These are phyloP conservation scores for Pheosia gnoma DNA, from an alignment of 2,888 invertebrate species.

Conservation along the genomic window DNA sequence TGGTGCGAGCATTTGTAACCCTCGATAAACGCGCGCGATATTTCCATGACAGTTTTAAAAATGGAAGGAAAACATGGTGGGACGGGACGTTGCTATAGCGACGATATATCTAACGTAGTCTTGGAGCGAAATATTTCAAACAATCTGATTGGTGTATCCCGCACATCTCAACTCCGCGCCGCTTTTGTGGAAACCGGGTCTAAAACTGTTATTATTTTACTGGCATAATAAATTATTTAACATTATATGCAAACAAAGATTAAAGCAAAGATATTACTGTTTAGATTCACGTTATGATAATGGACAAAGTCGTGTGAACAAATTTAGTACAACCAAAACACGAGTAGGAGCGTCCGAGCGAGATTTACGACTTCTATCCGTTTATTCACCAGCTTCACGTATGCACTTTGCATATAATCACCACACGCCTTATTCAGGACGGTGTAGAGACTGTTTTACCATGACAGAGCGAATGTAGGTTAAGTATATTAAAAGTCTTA, in stretches of 20 bases:
- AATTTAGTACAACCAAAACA: slow-evolving; percentile 56
- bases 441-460: slow-evolving; percentile 15
- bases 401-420: slow-evolving; percentile 54
- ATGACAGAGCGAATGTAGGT: slow-evolving; percentile 28
- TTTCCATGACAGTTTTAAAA: slow-evolving; percentile 26
- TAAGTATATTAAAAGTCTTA: slow-evolving; percentile 45
- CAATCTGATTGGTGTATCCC: too few relatives aligned
- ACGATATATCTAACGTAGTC: too few relatives aligned
- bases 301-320: slow-evolving; percentile 65
- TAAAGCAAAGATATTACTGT: slow-evolving; percentile 45
- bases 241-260: slow-evolving; percentile 22
- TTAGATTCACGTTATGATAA: slow-evolving; percentile 55
- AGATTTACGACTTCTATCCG: slow-evolving; percentile 62
- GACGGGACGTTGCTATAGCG: too few relatives aligned
- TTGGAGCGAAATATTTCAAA: too few relatives aligned
- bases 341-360: slow-evolving; percentile 42
- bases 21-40: slow-evolving; percentile 47
- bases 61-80: slow-evolving; percentile 21
- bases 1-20: slow-evolving; percentile 57
- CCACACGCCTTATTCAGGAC: slow-evolving; percentile 10
- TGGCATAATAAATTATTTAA: background rate
- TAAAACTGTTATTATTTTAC: too few relatives aligned
- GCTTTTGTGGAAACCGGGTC: too few relatives aligned
- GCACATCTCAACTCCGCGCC: too few relatives aligned
- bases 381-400: slow-evolving; percentile 50